Conservation (phyloP, 1,140 invertebrate genomes). For the Papilio machaon region DNA sequence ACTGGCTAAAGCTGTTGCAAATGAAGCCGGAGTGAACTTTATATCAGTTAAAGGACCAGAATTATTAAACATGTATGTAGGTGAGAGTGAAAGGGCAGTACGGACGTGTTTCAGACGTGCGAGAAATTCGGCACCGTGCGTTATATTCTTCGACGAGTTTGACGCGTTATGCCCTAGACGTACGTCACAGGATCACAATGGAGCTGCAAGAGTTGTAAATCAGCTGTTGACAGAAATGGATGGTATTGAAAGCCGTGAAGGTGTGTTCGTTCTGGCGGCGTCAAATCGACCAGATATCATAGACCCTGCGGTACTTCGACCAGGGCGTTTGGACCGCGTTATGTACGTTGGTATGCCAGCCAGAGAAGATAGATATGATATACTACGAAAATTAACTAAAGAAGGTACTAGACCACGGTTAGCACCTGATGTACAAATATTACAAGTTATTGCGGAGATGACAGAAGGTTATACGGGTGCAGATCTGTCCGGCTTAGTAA, state of each 20-base stretch:
- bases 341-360: conserved; percentile 96
- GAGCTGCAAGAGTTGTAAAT: conserved; percentile 94
- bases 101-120: conserved; percentile 97
- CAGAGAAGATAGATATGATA: conserved; percentile 91
- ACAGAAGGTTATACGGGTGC: conserved; percentile 95
- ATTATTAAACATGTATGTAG: conserved; percentile 99
- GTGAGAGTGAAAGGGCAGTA: conserved; percentile 98
- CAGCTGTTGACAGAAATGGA: conserved; percentile 99
- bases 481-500: conserved; percentile 90
- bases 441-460: conserved; percentile 86
- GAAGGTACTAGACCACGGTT: conserved; percentile 90
- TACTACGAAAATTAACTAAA: conserved; percentile 95
- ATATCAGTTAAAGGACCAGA: conserved; percentile 99
- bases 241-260: conserved; percentile 93
- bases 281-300: conserved; percentile 98
- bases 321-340: conserved; percentile 96
- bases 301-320: conserved; percentile 97
- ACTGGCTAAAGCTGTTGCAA: conserved; percentile 96
- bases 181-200: conserved; percentile 87
- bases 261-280: conserved; percentile 97
- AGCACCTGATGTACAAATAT: conserved; percentile 87
- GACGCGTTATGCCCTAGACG: conserved; percentile 97
- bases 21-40: conserved; percentile 98
- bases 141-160: conserved; percentile 99
- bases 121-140: conserved; percentile 96